Conservation (phyloP, 2,888 invertebrate genomes). For the Chironomus tentans region DNA sequence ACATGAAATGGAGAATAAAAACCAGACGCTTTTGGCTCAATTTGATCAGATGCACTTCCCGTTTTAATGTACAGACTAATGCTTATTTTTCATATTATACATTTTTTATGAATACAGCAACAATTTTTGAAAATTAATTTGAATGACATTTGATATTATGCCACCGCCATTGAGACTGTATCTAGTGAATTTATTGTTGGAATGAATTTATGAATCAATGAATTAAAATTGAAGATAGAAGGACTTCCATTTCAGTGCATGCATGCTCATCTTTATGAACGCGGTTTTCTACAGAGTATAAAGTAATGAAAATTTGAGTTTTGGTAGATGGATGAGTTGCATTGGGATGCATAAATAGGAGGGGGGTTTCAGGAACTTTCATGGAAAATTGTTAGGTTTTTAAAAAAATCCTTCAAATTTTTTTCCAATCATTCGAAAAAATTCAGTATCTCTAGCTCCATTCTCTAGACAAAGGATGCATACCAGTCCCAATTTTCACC, state of each 20-base stretch:
- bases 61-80: neutral
- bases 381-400: too few species aligned
- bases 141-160: slow-evolving; percentile 20
- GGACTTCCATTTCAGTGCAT: slow-evolving; percentile 20
- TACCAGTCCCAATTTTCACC: neutral
- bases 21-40: slow-evolving; percentile 15
- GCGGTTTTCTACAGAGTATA: neutral
- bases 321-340: too few species aligned
- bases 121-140: slow-evolving; percentile 1
- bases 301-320: neutral
- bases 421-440: too few species aligned
- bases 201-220: neutral
- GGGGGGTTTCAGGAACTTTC: too few species aligned
- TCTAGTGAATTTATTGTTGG: neutral
- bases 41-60: slow-evolving; percentile 23
- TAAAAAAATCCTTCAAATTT: too few species aligned
- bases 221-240: neutral
- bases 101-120: neutral
- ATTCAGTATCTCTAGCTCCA: too few species aligned
- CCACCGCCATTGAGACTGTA: neutral
- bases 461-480: too few species aligned
- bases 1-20: neutral
- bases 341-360: too few species aligned
- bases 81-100: neutral
- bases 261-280: neutral